phyloP scores from a whole-genome alignment of 2,113 vertebrate species.

The Hirundichthys speculiger region DNA sequence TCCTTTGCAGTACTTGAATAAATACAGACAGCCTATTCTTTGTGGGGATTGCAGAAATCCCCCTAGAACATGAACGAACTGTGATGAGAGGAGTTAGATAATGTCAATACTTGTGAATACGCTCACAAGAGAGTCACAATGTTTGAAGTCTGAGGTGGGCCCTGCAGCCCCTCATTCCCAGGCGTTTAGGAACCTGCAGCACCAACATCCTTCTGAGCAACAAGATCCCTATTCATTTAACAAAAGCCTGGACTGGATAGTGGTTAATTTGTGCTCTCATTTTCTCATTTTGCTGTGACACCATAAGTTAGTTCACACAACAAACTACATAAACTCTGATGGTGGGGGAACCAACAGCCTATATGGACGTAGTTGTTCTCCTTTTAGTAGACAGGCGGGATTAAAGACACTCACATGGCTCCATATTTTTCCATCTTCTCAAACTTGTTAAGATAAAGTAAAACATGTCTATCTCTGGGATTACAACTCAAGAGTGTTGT shows the following conservation, averaged over 20 bases:
- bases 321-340: constrained; percentile 32
- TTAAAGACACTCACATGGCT: constrained; percentile 17
- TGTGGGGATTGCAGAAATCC: constrained; percentile 71
- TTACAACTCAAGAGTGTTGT: constrained; percentile 41
- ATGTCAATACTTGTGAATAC: constrained; percentile 54
- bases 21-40: constrained; percentile 80
- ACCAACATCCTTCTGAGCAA: constrained; percentile 30
- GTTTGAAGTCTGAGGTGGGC: constrained; percentile 61
- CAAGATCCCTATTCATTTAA: constrained; percentile 27
- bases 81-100: constrained; percentile 60
- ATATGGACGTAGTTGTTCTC: constrained; percentile 11
- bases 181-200: constrained; percentile 58
- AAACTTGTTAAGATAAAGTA: constrained; percentile 37
- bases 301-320: no score
- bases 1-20: constrained; percentile 83
- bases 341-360: not conserved
- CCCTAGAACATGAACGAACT: constrained; percentile 61
- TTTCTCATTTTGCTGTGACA: constrained; percentile 33
- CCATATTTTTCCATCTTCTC: constrained; percentile 7
- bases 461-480: constrained; percentile 49
- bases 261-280: constrained; percentile 23
- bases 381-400: constrained; percentile 8
- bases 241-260: constrained; percentile 34
- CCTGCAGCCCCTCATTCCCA: constrained; percentile 37
- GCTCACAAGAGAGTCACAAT: constrained; percentile 77